Percentiles rank a stretch among this genome's conserved stretches.
Evolutionary conservation across 2,113 vertebrate species (phyloP).

Genomic region (Menura novaehollandiae): DNA sequence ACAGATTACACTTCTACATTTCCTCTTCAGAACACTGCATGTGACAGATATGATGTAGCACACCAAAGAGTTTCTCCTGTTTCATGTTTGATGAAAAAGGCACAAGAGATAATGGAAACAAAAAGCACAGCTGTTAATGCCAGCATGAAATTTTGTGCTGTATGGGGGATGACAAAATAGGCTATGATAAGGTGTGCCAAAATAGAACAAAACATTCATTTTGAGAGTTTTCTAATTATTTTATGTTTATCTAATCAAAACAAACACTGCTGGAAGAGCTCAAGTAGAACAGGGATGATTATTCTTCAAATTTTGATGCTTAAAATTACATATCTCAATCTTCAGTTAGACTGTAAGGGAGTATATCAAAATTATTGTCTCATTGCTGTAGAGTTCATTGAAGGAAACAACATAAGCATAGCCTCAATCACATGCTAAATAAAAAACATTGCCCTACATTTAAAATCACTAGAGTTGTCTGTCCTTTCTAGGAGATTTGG

Average conservation of each 20-base stretch:
- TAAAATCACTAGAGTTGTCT: background rate
- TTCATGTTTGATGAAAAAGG: background rate
- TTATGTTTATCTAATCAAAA: slow-evolving; percentile 41
- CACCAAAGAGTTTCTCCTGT: background rate
- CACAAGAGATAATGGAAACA: background rate
- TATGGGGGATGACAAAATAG: background rate
- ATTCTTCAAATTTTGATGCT: background rate
- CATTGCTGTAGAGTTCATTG: background rate
- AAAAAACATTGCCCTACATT: background rate
- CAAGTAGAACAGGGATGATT: background rate
- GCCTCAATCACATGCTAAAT: background rate
- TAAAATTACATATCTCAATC: slow-evolving; percentile 11
- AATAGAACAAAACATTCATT: background rate
- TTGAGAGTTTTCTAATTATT: slow-evolving; percentile 34
- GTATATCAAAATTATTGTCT: background rate
- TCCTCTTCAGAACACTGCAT: background rate
- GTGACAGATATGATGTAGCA: background rate
- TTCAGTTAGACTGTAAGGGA: background rate
- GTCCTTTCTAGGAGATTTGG: background rate
- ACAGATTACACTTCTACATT: background rate
- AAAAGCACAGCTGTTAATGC: background rate
- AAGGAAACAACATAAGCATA: background rate
- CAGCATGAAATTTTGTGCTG: background rate
- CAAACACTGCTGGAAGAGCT: background rate
- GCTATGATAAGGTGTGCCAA: background rate